phyloP scores from a whole-genome alignment of 2,113 vertebrate species.

The Apistogramma diplotaenia region DNA sequence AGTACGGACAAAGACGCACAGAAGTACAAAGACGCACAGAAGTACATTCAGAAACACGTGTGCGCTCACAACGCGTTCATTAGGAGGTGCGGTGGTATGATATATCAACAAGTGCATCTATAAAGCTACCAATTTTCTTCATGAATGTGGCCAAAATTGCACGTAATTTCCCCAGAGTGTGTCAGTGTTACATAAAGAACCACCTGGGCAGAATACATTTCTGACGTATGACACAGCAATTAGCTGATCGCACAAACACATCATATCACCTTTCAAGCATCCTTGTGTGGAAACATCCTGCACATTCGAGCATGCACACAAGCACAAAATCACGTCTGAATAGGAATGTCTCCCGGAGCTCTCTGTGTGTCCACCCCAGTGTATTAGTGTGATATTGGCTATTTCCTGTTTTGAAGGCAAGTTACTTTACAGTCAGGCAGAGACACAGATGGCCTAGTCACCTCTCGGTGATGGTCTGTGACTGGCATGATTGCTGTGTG shows the following conservation, averaged over 20 bases:
- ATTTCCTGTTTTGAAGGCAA: conserved; percentile 60
- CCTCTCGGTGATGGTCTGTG: conserved; percentile 59
- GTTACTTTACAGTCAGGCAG: conserved; percentile 40
- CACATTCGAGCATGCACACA: neutral
- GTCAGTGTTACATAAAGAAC: neutral
- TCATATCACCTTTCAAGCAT: neutral
- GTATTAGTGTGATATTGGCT: conserved; percentile 57
- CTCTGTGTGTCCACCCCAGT: conserved; percentile 5
- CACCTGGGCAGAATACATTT: neutral
- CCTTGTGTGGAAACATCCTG: neutral
- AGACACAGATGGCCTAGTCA: conserved; percentile 53
- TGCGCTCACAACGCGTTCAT: neutral
- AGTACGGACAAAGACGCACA: neutral
- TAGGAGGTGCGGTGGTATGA: neutral
- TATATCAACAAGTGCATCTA: conserved; percentile 21
- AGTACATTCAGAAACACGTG: neutral
- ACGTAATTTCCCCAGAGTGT: neutral
- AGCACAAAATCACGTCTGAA: neutral
- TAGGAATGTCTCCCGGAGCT: neutral
- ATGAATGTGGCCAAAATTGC: neutral
- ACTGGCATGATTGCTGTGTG: conserved; percentile 61
- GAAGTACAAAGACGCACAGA: neutral
- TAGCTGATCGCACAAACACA: neutral
- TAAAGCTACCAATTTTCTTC: neutral
- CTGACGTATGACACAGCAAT: neutral